Percentiles rank a stretch among this genome's conserved stretches.
Conservation (phyloP, 2,113 vertebrate species). For the Oceanodroma tethys region DNA sequence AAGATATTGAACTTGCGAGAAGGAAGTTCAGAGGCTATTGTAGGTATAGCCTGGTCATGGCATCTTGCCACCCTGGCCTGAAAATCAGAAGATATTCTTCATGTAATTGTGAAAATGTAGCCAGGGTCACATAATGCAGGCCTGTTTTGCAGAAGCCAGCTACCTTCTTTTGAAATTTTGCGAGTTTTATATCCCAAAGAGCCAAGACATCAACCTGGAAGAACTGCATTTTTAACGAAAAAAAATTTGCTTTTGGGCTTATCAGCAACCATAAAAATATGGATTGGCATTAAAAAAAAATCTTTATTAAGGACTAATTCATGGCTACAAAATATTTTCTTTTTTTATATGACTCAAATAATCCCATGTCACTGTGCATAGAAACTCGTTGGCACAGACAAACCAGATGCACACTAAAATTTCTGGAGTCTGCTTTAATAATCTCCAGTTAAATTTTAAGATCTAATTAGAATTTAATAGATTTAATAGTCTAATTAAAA, state of each 20-base stretch:
- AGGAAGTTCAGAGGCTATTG: not conserved
- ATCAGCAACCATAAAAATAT: not conserved
- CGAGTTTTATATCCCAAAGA: not conserved
- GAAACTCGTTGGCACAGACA: not conserved
- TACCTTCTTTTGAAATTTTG: not conserved
- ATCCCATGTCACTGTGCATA: not conserved
- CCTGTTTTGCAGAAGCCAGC: not conserved
- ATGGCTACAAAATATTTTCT: not conserved
- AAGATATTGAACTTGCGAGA: not conserved
- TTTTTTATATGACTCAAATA: not conserved
- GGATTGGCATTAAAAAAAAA: not conserved
- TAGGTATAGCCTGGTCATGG: not conserved
- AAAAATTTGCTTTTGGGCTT: not conserved
- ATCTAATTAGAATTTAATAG: not conserved
- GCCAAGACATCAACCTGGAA: not conserved
- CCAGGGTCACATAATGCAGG: not conserved
- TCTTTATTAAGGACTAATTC: not conserved
- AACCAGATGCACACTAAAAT: not conserved
- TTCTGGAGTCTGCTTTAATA: not conserved
- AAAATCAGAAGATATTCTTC: not conserved
- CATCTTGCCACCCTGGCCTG: not conserved
- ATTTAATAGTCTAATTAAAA: not conserved
- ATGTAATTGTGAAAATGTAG: not conserved
- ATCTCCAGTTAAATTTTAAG: not conserved
- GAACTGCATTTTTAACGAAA: not conserved